Evolutionary conservation across 2,797 vertebrate species (phyloP).

Genomic region (Nasua narica): DNA sequence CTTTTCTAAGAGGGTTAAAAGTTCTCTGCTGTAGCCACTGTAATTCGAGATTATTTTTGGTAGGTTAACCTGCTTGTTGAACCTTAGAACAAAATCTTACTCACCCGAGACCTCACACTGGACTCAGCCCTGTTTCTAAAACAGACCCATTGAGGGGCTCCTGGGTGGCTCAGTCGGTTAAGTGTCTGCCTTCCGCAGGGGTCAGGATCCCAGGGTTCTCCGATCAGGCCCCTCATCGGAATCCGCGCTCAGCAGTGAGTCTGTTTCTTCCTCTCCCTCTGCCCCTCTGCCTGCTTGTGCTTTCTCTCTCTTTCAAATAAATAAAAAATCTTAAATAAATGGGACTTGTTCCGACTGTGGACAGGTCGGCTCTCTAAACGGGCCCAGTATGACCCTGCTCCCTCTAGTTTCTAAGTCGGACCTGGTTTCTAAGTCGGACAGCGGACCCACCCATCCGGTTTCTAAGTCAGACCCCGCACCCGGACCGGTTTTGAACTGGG

Average conservation of each 20-base stretch:
- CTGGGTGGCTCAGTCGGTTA: too few species aligned
- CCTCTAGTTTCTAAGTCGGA: background rate
- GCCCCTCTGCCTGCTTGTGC: too few species aligned
- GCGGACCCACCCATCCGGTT: background rate
- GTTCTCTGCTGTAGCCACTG: background rate
- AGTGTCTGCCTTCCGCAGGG: too few species aligned
- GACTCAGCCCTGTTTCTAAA: background rate
- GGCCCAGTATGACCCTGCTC: background rate
- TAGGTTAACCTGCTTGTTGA: background rate
- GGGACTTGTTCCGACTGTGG: too few species aligned
- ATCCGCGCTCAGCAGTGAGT: too few species aligned
- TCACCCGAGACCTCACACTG: fast-evolving
- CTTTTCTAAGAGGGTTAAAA: fast-evolving
- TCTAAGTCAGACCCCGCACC: background rate
- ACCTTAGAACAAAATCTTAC: background rate
- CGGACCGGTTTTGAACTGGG: background rate
- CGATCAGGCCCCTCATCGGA: too few species aligned
- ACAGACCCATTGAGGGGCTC: too few species aligned
- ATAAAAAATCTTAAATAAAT: too few species aligned
- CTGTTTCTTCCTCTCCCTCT: too few species aligned
- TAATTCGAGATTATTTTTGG: background rate
- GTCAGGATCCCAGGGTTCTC: too few species aligned
- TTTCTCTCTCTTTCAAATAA: too few species aligned
- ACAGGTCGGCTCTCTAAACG: fast-evolving
- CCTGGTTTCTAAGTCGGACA: fast-evolving